Evolutionary conservation across 2,888 invertebrate species (phyloP).

Genomic region (Ectemnius continuus): DNA sequence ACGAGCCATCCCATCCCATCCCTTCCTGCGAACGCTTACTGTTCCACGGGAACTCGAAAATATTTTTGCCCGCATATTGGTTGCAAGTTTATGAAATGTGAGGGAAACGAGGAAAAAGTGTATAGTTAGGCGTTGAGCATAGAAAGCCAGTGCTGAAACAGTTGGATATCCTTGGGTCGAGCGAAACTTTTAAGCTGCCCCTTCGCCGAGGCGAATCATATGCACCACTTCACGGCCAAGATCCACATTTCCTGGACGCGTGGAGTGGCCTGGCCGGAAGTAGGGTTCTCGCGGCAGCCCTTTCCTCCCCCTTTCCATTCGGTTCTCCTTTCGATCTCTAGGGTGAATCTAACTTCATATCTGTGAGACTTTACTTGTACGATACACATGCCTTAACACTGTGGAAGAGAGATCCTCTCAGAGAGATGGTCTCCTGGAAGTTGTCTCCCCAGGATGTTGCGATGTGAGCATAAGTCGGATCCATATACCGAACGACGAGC

Average conservation of each 20-base stretch:
- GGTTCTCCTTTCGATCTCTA: slow-evolving; percentile 36
- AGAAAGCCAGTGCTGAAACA: no score
- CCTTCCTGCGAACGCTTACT: neutral
- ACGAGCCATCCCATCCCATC: neutral
- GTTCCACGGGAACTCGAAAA: neutral
- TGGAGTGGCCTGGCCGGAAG: slow-evolving; percentile 51
- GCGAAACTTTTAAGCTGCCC: slow-evolving; percentile 37
- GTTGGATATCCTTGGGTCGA: slow-evolving; percentile 3
- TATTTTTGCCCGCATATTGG: neutral
- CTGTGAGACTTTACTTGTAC: slow-evolving; percentile 36
- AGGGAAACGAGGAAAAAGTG: no score
- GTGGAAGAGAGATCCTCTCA: slow-evolving; percentile 30
- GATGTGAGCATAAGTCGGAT: slow-evolving; percentile 20
- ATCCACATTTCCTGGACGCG: slow-evolving; percentile 66
- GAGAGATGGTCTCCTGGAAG: slow-evolving; percentile 29
- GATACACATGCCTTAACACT: slow-evolving; percentile 40
- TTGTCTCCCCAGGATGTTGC: slow-evolving; percentile 14
- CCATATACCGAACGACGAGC: slow-evolving; percentile 8
- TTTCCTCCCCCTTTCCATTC: neutral
- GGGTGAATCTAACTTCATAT: slow-evolving; percentile 33
- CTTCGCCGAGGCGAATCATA: slow-evolving; percentile 60
- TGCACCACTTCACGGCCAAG: slow-evolving; percentile 69
- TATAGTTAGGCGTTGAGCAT: no score
- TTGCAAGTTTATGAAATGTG: neutral
- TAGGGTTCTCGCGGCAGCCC: slow-evolving; percentile 37